phyloP scores from a whole-genome alignment of 2,888 invertebrate genomes.

The Hofmannophila pseudospretella region DNA sequence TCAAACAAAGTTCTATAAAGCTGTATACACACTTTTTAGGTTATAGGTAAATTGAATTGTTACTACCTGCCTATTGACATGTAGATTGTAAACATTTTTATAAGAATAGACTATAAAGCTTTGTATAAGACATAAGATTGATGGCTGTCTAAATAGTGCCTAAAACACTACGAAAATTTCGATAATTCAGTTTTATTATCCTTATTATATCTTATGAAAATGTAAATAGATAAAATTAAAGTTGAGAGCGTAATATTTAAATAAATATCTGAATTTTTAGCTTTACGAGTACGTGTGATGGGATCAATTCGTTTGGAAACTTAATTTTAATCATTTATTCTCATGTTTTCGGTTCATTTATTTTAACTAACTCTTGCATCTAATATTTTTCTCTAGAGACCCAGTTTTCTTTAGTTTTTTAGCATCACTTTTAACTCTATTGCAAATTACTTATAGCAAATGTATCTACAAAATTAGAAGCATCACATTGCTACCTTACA shows the following conservation, averaged over 20 bases:
- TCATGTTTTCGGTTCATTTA: too few relatives aligned
- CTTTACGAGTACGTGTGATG: constrained; percentile 55
- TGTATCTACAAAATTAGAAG: too few relatives aligned
- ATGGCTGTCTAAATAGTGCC: constrained; percentile 79
- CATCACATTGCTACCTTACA: too few relatives aligned
- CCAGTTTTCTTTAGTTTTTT: too few relatives aligned
- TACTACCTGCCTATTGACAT: constrained; percentile 75
- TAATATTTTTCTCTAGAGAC: too few relatives aligned
- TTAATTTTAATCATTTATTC: constrained; percentile 3
- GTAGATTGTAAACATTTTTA: constrained; percentile 66
- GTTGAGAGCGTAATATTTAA: constrained; percentile 53
- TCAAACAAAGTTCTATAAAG: constrained; percentile 27
- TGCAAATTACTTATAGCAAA: too few relatives aligned
- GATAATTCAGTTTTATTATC: constrained; percentile 73
- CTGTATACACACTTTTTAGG: constrained; percentile 51
- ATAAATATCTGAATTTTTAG: constrained; percentile 48
- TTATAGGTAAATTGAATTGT: constrained; percentile 57
- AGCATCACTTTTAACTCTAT: too few relatives aligned
- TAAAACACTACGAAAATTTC: constrained; percentile 77
- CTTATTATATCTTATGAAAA: constrained; percentile 58
- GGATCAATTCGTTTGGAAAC: constrained; percentile 64
- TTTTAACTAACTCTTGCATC: too few relatives aligned
- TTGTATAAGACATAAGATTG: constrained; percentile 75
- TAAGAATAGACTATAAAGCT: constrained; percentile 63
- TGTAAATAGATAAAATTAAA: constrained; percentile 57